Evolutionary conservation across 2,113 vertebrate genomes (phyloP), one percentile per base, ranked within the genome.

Genomic region (Phalacrocorax brasilianus): DNA sequence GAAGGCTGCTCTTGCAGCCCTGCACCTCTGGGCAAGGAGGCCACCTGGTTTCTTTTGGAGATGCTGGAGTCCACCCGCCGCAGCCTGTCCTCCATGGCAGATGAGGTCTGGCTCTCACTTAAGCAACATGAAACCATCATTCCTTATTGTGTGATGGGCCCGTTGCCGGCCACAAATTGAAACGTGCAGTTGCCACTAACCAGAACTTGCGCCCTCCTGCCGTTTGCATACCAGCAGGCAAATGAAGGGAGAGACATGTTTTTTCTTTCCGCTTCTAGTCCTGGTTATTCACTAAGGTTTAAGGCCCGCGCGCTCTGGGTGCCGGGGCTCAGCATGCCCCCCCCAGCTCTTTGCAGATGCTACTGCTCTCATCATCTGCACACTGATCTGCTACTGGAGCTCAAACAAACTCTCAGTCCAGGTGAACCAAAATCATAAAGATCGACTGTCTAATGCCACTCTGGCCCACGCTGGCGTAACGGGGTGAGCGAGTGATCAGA

Each of bases 301-400:
- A 82, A 49, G 26, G 71, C 38, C 30, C 1, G 1, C 1, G 5
- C 8, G 1, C 23, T 28, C 52, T 1, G 1, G 24, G 26, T 56
- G 32, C 44, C 44, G 45, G 38, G 70, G 52, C 27, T 61, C n/a
- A 53, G 32, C 6, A 1, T 7, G 10, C 0, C 20, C 52, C 40
- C 21, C 21, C 27, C 22, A 32, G 55, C 55, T 52, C 89, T 63
- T 16, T 12, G 23, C 33, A 32, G 70, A 12, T 27, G 28, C 32
- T 23, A 0, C 27, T n/a, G 47, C 42, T 68, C 47, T n/a, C 20
- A 3, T 40, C 42, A 20, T 3, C 59, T 27, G 33, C 62, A 32
- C n/a, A 24, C 3, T 0, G 0, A 50, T 7, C 50, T 58, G 19
- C 62, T 16, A 6, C 5, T 0, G 33, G 28, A 85, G 44, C 63